Evolutionary conservation across 2,888 invertebrate genomes (phyloP), one percentile per base, ranked within the genome.

Genomic region (Trypoxylon attenuatum): DNA sequence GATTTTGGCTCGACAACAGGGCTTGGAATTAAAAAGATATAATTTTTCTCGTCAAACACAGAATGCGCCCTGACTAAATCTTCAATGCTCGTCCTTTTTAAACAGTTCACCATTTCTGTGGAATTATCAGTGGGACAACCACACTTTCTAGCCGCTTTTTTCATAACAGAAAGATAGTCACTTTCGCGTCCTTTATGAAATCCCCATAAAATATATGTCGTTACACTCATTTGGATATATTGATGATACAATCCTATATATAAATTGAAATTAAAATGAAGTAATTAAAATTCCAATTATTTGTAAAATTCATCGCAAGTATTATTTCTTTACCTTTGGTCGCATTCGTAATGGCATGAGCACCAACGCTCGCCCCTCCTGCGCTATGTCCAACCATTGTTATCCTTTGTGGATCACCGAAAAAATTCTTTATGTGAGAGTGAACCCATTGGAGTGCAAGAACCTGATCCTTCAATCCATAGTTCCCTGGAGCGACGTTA

Each of bases 321-420:
- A 6, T 2, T 27, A 16, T 51, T 16, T n/a, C 42, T 10, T 3
- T 46, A 59, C 63, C 6, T 10, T 33, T 8, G 10, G 43, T 15
- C 19, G 6, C 8, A 0, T 10, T 0, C 3, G 51, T 47, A 5
- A 55, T 1, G 0, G 51, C 90, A 63, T 93, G 94, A 52, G 92
- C 89, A 80, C 93, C 92, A 0, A 91, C 92, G 72, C 93, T 91
- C 10, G 91, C 92, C 13, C 91, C 93, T 0, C 94, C 94, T 0
- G 94, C 92, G 0, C 93, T 93, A 80, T 90, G 89, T 0, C 94
- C 77, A 8, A 67, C 53, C 15, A 79, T 13, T 13, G 79, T 79
- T 0, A 79, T 71, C 41, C 51, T 67, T 0, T 55, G 10, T 1
- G 75, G 66, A 57, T 78, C 52, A 5, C 79, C 78, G 1, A 75